Percentiles rank a stretch among this genome's conserved stretches.
phyloP scores from a whole-genome alignment of 2,113 vertebrate genomes.

The Chamaetylas fuelleborni region DNA sequence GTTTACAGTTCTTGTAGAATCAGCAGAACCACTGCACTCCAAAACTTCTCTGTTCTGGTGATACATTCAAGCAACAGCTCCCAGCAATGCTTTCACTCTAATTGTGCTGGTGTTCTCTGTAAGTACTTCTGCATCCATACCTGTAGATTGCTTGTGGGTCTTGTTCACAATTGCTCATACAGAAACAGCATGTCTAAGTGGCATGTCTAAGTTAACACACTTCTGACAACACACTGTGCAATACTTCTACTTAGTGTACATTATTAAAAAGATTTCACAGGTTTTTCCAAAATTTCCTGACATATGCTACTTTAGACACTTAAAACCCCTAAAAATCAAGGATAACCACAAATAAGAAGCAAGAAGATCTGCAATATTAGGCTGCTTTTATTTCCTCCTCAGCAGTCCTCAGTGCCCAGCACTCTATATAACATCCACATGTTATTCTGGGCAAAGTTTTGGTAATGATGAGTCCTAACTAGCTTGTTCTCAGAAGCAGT shows the following conservation, averaged over 20 bases:
- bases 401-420: not conserved
- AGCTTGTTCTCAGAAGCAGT: not conserved
- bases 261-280: not conserved
- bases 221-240: not conserved
- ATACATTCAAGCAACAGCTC: not conserved
- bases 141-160: not conserved
- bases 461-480: not conserved
- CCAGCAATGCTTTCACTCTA: not conserved
- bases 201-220: not conserved
- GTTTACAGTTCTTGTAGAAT: not conserved
- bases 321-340: not conserved
- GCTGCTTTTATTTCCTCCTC: not conserved
- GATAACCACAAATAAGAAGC: not conserved
- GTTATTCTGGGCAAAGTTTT: not conserved
- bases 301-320: not conserved
- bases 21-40: not conserved
- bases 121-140: not conserved
- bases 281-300: not conserved
- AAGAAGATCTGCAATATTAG: not conserved
- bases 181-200: not conserved
- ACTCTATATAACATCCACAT: not conserved
- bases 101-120: not conserved
- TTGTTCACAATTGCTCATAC: rapidly evolving
- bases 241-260: not conserved
- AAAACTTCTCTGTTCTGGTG: not conserved